These are phyloP conservation scores for Ataeniobius toweri DNA, from an alignment of 2,797 vertebrate genomes.

Conservation along the genomic window DNA sequence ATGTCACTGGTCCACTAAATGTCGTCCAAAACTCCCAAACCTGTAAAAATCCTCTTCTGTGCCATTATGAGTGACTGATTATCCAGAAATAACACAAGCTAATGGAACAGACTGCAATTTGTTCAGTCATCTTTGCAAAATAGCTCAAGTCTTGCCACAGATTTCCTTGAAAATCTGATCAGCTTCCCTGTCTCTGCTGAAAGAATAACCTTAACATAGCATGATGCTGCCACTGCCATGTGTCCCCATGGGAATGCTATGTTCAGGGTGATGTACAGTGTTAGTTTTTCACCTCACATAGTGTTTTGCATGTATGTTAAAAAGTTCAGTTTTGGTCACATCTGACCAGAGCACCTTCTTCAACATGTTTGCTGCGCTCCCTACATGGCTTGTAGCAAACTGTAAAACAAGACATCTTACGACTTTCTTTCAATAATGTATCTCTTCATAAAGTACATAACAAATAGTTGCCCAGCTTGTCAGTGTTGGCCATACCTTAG, in stretches of 20 bases:
- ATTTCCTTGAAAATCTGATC: background rate
- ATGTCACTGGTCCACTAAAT: too few relatives aligned
- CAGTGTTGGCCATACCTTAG: background rate
- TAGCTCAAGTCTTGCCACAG: background rate
- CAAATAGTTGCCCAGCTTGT: background rate
- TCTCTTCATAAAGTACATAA: background rate
- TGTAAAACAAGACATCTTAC: background rate
- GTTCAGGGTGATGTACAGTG: background rate
- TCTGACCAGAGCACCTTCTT: background rate
- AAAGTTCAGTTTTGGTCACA: background rate
- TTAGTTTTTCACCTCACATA: background rate
- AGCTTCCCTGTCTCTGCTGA: background rate
- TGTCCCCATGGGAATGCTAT: background rate
- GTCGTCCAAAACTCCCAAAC: too few relatives aligned
- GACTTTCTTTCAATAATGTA: background rate
- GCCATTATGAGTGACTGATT: too few relatives aligned
- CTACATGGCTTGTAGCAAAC: background rate
- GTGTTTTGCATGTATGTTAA: background rate
- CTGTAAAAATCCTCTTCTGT: too few relatives aligned
- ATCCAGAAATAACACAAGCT: too few relatives aligned
- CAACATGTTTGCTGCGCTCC: too few relatives aligned
- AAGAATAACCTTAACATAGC: too few relatives aligned
- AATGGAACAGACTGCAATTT: too few relatives aligned
- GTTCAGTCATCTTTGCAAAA: too few relatives aligned
- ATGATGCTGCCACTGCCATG: background rate